These are phyloP conservation scores for Adrianichthys oophorus DNA, from an alignment of 2,797 vertebrate species.

Conservation along the genomic window DNA sequence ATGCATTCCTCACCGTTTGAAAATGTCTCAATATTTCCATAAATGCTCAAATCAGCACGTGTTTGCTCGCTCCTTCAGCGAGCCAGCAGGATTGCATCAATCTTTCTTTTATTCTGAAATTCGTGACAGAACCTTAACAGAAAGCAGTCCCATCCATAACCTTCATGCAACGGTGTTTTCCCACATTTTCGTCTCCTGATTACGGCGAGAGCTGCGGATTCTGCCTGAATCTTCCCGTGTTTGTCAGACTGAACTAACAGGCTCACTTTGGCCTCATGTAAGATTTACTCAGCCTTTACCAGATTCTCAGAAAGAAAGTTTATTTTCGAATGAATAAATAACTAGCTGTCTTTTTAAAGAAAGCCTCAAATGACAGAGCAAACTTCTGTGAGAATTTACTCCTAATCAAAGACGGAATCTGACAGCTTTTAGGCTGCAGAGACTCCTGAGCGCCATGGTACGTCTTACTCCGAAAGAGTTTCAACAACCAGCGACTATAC, in stretches of 20 bases:
- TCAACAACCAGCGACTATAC: too few relatives aligned
- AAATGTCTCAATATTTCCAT: conserved; percentile 17
- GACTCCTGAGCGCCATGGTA: too few relatives aligned
- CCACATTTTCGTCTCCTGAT: neutral
- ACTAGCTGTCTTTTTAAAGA: too few relatives aligned
- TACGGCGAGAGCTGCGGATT: neutral
- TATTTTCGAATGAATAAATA: too few relatives aligned
- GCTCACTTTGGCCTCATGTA: neutral
- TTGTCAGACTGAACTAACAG: conserved; percentile 2
- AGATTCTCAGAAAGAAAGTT: too few relatives aligned
- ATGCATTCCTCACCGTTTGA: conserved; percentile 14
- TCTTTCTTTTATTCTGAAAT: conserved; percentile 4
- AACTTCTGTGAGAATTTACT: too few relatives aligned
- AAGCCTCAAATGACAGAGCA: too few relatives aligned
- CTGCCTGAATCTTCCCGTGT: neutral
- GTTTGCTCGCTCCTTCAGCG: neutral
- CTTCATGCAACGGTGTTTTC: too few relatives aligned
- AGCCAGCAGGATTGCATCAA: conserved; percentile 2
- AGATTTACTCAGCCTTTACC: neutral
- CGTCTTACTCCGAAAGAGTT: too few relatives aligned
- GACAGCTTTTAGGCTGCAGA: too few relatives aligned
- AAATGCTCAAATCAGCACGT: conserved; percentile 24
- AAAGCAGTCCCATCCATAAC: neutral
- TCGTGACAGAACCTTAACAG: neutral
- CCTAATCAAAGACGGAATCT: too few relatives aligned